phyloP scores from a whole-genome alignment of 2,797 vertebrate species.

The Tiaroga cobitis region DNA sequence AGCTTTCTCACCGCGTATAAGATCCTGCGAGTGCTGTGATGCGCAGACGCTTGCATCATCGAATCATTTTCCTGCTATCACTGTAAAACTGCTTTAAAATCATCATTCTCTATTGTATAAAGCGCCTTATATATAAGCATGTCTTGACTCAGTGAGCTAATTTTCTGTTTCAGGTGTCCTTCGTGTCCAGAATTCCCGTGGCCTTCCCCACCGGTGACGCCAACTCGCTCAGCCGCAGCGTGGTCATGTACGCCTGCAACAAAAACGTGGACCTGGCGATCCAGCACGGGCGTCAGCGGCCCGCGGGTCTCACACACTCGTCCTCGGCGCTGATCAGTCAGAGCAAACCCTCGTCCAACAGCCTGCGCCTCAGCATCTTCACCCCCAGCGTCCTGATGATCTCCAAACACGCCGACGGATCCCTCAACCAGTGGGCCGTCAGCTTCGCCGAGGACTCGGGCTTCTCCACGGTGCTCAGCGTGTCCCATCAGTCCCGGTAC shows the following conservation, averaged over 20 bases:
- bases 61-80: background rate
- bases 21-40: too few relatives aligned
- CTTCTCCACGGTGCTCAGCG: conserved; percentile 96
- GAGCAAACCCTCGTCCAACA: conserved; percentile 82
- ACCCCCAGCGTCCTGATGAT: conserved; percentile 98
- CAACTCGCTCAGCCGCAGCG: conserved; percentile 94
- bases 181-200: conserved; percentile 97
- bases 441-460: conserved; percentile 97
- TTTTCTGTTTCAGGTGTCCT: conserved; percentile 86
- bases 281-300: conserved; percentile 92
- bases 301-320: conserved; percentile 82
- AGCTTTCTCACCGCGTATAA: too few relatives aligned
- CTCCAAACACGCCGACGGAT: conserved; percentile 96
- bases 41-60: background rate
- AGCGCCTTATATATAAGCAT: too few relatives aligned
- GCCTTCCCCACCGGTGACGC: conserved; percentile 96
- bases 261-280: conserved; percentile 96
- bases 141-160: too few relatives aligned
- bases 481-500: conserved; percentile 96
- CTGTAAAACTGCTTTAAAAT: too few relatives aligned
- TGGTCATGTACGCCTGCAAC: conserved; percentile 98
- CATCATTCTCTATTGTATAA: too few relatives aligned
- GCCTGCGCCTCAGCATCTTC: conserved; percentile 94
- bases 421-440: conserved; percentile 96
- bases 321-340: conserved; percentile 91